Evolutionary conservation across 2,797 vertebrate genomes (phyloP).

Genomic region (Trematomus bernacchii): DNA sequence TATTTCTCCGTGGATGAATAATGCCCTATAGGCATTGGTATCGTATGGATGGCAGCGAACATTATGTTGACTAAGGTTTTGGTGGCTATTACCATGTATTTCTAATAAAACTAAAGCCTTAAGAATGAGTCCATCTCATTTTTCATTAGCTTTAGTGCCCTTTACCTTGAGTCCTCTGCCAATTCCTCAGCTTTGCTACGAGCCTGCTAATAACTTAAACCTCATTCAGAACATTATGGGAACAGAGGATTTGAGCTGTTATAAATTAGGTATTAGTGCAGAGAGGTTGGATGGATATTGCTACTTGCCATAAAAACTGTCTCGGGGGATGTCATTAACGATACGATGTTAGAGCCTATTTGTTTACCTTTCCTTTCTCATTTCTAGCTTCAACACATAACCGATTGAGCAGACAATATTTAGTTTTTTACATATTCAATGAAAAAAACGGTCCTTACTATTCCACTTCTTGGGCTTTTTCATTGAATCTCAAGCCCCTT

Average conservation of each 20-base stretch:
- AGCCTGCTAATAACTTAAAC: slow-evolving; percentile 76
- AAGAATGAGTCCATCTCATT: slow-evolving; percentile 75
- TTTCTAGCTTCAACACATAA: not conserved
- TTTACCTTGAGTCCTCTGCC: slow-evolving; percentile 74
- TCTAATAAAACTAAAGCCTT: slow-evolving; percentile 81
- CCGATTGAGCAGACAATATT: not conserved
- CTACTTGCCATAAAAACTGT: slow-evolving; percentile 62
- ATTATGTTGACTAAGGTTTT: slow-evolving; percentile 83
- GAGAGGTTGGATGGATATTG: slow-evolving; percentile 59
- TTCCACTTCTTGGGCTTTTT: not conserved
- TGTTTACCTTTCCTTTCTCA: slow-evolving; percentile 38
- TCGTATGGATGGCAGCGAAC: slow-evolving; percentile 75
- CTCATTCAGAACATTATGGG: slow-evolving; percentile 70
- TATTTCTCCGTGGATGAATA: slow-evolving; percentile 72
- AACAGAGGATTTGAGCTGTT: slow-evolving; percentile 66
- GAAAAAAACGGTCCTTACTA: not conserved
- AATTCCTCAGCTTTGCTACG: slow-evolving; percentile 70
- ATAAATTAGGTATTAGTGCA: slow-evolving; percentile 77
- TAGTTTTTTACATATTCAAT: not conserved
- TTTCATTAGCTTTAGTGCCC: slow-evolving; percentile 82
- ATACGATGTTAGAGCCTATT: slow-evolving; percentile 37
- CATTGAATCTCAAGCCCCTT: not conserved
- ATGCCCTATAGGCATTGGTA: slow-evolving; percentile 77
- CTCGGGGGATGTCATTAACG: slow-evolving; percentile 50
- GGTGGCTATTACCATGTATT: slow-evolving; percentile 81